These are phyloP conservation scores for Antitype chi DNA, from an alignment of 2,888 invertebrate genomes.

Conservation along the genomic window DNA sequence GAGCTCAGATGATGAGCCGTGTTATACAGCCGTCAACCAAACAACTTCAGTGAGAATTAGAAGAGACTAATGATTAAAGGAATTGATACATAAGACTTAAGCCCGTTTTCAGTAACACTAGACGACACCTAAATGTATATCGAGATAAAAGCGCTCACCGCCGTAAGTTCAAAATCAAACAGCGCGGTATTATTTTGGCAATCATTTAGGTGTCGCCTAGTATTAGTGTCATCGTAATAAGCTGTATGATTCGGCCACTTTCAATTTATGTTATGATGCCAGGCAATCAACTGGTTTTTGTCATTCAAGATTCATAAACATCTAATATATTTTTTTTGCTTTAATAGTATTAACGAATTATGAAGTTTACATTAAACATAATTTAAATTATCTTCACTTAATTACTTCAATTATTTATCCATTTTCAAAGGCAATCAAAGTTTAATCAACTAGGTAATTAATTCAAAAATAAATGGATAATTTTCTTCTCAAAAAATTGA, in stretches of 20 bases:
- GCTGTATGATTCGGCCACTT: conserved; percentile 25
- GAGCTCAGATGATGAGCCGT: conserved; percentile 45
- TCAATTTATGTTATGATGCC: conserved; percentile 5
- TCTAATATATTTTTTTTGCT: neutral
- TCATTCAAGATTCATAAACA: neutral
- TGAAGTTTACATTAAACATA: conserved; percentile 4
- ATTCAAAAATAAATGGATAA: neutral
- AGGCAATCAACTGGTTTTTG: neutral
- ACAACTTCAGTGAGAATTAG: conserved; percentile 28
- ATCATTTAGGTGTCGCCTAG: neutral
- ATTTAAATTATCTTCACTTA: conserved; percentile 2
- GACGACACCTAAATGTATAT: neutral
- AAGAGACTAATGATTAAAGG: neutral
- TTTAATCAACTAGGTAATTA: neutral
- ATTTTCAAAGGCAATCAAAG: conserved; percentile 1
- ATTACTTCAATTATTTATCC: neutral
- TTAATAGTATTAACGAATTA: neutral
- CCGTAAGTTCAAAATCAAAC: neutral
- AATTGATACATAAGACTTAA: no score
- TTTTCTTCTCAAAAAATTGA: no score
- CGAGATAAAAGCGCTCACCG: neutral
- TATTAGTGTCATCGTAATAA: neutral
- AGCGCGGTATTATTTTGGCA: neutral
- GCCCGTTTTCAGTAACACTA: neutral
- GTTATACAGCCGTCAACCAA: conserved; percentile 26